Base-by-base conservation (phyloP, 2,888 invertebrate genomes). In the Agrilus biguttatus region DNA sequence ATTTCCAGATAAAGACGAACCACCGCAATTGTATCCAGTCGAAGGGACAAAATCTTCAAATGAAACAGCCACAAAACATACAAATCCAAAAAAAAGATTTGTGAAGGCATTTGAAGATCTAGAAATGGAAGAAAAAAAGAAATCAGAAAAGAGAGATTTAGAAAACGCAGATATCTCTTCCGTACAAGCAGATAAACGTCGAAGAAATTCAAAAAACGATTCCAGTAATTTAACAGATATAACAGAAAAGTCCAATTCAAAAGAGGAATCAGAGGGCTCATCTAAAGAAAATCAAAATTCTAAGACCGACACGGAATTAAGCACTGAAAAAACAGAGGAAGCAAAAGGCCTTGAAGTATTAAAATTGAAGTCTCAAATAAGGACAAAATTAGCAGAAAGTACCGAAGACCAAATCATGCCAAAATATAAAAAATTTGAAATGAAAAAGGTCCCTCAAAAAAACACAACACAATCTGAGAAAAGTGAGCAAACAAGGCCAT, bases 61-160 rank as follows among this genome's bases (percentile, higher is more conserved):
- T 14, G 53, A 57, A 43, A 48, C 53, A 8, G 53, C 58, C 3
- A 54, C 60, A 5, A 62, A 61, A 49, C 46, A 62, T 23, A 64
- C 58, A 2, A 63, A 63, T 49, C 64, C 65, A 1, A 66, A 66
- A 47, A 67, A 66, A 43, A 50, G 63, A 23, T 65, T 66, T 44
- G 63, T 65, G 2, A 64, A 65, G 44, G 63, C 63, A 10, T 66
- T 67, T 40, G 63, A 65, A 47, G 66, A 65, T 47, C 62, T 62
- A 40, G 61, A 65, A 49, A 37, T 50, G 50, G 48, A 44, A 34
- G 38, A 36, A 39, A 43, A 40, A 42, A 40, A 34, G 33, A 35
- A 28, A 10, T 28, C 28, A 10, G 28, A 36, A 36, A 19, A 12
- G 12, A 19, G 4, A 17, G 36, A 36, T 10, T 10, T 4, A 10